Base-by-base conservation (phyloP, 2,797 vertebrate species). In the Telmatherina bonti region DNA sequence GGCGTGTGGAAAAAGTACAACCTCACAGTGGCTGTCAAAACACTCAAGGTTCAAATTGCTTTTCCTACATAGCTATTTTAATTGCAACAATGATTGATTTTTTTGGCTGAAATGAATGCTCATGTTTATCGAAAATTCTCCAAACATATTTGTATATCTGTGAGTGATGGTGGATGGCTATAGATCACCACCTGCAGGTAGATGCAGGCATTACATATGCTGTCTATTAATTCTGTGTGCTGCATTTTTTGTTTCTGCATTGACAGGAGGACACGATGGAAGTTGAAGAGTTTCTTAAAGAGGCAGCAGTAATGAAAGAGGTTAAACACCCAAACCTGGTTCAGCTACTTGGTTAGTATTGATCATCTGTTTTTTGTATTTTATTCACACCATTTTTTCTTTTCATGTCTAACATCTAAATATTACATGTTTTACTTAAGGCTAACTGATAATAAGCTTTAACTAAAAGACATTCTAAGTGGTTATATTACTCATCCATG, bases 1-100 rank as follows among this genome's bases (percentile, higher is more conserved):
- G 98, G 98, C 0, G 94, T 99, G 79, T 99, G 98, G 98, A 99
- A 98, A 76, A 99, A 98, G 80, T 99, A 99, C 90, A 99, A 94
- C 88, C 96, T 99, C 74, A 99, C 98, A 0, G 98, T 99, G 27
- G 98, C 98, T 45, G 98, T 99, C 77, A 99, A 99, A 90, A 99
- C 98, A 0, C 86, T 99, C 65, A 99, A 99, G 96, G 98, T 98
- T 56, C 0, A 65, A 53, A 1, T 9, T 1, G 9, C 2, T 6
- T 55, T 26, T 35, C 35, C 12, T 61, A 12, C 9, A 0, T 35
- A 51, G 9, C 51, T 0, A 1, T 15, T 67, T 47, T 38, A 2
- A 5, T 54, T 62, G 31, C n/a, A 22, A 22, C 33, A 0, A 26
- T 43, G 11, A 27, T 53, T 38, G 15, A 22, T 3, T 66, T n/a